Evolutionary conservation across 2,113 vertebrate species (phyloP).

Genomic region (Equus quagga): DNA sequence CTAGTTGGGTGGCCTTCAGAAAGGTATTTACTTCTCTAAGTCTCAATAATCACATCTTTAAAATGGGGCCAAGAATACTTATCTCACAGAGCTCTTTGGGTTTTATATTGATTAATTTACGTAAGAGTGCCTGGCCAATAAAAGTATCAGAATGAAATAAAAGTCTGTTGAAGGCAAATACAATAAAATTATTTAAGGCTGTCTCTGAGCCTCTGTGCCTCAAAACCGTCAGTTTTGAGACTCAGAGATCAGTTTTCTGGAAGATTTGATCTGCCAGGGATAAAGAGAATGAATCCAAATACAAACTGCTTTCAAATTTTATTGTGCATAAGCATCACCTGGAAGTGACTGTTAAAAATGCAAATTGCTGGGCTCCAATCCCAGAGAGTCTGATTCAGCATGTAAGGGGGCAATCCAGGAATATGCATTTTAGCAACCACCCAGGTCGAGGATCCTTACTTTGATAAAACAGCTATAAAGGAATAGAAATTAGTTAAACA

Average conservation of each 20-base stretch:
- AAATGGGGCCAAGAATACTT: constrained; percentile 53
- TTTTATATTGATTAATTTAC: constrained; percentile 52
- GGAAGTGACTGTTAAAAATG: constrained; percentile 50
- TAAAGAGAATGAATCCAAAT: constrained; percentile 45
- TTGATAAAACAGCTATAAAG: neutral
- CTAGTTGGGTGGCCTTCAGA: neutral
- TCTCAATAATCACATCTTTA: constrained; percentile 32
- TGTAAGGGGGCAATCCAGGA: neutral
- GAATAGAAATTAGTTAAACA: constrained; percentile 41
- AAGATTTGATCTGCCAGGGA: neutral
- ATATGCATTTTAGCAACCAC: constrained; percentile 8
- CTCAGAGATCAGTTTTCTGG: constrained; percentile 47
- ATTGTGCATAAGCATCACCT: constrained; percentile 49
- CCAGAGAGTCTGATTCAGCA: constrained; percentile 23
- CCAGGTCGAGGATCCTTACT: neutral
- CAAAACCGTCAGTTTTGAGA: constrained; percentile 42
- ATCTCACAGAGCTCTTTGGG: neutral
- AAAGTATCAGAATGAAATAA: constrained; percentile 53
- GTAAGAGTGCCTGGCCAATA: constrained; percentile 17
- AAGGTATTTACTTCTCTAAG: constrained; percentile 52
- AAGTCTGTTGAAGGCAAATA: constrained; percentile 50
- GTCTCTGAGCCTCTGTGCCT: constrained; percentile 4
- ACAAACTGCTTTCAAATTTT: constrained; percentile 44
- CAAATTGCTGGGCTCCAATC: constrained; percentile 32
- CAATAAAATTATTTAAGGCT: constrained; percentile 38